A percentile compares a stretch with the other conserved stretches of the same genome.
Evolutionary conservation across 2,888 invertebrate genomes (phyloP).

Genomic region (Buathra laborator): DNA sequence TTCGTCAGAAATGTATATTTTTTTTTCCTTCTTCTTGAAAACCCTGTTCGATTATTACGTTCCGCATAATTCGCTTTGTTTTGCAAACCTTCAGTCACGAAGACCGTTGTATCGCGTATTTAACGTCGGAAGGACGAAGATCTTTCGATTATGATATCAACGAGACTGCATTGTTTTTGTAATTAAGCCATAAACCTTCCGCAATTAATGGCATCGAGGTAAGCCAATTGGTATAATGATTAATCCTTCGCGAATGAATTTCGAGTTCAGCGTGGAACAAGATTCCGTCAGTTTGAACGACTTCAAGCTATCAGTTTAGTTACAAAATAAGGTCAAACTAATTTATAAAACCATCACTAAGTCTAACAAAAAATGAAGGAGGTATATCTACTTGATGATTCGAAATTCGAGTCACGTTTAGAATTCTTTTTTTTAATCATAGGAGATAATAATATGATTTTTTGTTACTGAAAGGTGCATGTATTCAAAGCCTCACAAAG

Average conservation of each 20-base stretch:
- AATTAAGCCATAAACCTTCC: neutral
- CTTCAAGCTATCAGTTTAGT: too few relatives aligned
- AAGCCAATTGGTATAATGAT: neutral
- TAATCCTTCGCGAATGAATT: neutral
- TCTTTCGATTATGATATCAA: neutral
- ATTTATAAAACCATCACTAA: too few relatives aligned
- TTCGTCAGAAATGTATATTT: neutral
- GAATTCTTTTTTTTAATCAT: neutral
- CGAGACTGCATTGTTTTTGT: neutral
- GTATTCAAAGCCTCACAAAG: neutral
- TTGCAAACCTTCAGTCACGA: neutral
- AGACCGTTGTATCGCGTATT: neutral
- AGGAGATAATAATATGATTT: neutral
- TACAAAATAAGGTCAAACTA: too few relatives aligned
- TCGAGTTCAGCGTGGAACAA: neutral
- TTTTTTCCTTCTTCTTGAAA: constrained; percentile 3
- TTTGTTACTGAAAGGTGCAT: neutral
- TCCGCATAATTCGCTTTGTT: constrained; percentile 4
- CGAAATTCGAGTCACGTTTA: too few relatives aligned
- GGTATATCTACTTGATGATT: too few relatives aligned
- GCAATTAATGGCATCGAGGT: neutral
- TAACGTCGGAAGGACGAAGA: neutral
- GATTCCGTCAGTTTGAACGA: too few relatives aligned
- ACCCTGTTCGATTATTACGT: constrained; percentile 1
- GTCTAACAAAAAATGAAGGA: too few relatives aligned